Evolutionary conservation across 2,113 vertebrate species (phyloP).

Genomic region (Podocnemis expansa): DNA sequence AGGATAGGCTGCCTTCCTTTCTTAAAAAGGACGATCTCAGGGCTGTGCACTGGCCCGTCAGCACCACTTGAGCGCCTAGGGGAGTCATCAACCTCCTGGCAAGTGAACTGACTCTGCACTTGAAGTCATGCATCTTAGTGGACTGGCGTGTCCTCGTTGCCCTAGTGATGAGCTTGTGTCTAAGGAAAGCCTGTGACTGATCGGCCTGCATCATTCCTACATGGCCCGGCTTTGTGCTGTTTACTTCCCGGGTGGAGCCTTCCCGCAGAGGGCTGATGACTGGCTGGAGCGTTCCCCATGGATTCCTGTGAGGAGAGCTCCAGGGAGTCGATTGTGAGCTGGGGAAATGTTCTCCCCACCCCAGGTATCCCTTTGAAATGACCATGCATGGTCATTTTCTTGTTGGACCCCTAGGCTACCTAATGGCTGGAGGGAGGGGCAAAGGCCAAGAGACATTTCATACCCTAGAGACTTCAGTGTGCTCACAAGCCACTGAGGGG

Average conservation of each 20-base stretch:
- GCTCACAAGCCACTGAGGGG: too few species aligned
- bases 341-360: not conserved
- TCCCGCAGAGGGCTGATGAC: too few species aligned
- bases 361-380: not conserved
- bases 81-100: not conserved
- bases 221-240: not conserved
- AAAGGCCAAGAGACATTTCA: not conserved
- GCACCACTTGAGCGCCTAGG: not conserved
- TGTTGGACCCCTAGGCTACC: not conserved
- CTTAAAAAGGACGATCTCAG: not conserved
- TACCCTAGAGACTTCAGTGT: too few species aligned
- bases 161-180: not conserved
- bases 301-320: not conserved
- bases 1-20: slow-evolving; percentile 72
- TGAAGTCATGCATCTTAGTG: fast-evolving
- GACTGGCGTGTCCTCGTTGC: not conserved
- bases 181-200: too few species aligned
- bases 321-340: not conserved
- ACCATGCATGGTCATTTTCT: not conserved
- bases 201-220: not conserved
- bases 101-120: not conserved
- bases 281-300: not conserved
- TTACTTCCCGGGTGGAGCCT: not conserved
- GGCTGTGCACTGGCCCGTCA: not conserved
- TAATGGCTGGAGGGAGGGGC: not conserved